These are phyloP conservation scores for Isoperla grammatica DNA, from an alignment of 2,888 invertebrate species.

Conservation along the genomic window DNA sequence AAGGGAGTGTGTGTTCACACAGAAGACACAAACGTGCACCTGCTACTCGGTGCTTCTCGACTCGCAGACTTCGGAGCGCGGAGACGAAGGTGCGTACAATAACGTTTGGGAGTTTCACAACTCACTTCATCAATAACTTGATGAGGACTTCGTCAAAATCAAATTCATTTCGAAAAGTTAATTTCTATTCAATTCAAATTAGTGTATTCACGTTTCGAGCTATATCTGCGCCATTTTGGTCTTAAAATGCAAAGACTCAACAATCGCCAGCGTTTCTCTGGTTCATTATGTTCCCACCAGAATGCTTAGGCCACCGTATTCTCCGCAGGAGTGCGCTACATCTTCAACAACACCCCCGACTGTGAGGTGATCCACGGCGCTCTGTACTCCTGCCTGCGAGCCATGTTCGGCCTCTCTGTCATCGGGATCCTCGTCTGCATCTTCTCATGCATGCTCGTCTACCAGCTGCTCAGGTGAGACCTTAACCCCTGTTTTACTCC, in stretches of 20 bases:
- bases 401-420: conserved; percentile 86
- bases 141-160: neutral
- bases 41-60: conserved; percentile 70
- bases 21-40: conserved; percentile 70
- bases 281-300: too few species aligned
- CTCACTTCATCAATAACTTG: neutral
- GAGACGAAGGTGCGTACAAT: conserved; percentile 48
- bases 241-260: too few species aligned
- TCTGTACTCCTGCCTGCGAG: conserved; percentile 79
- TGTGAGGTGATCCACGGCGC: conserved; percentile 67
- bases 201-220: too few species aligned
- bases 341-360: conserved; percentile 80
- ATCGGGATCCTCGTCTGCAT: conserved; percentile 86
- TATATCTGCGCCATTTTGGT: too few species aligned
- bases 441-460: conserved; percentile 88
- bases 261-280: too few species aligned
- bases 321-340: conserved; percentile 62
- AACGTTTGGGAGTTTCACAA: too few species aligned
- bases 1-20: conserved; percentile 80
- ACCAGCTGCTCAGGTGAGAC: conserved; percentile 70
- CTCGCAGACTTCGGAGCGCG: conserved; percentile 46
- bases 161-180: too few species aligned
- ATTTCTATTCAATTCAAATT: too few species aligned
- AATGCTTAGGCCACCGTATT: too few species aligned
- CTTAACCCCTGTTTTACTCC: neutral